Conservation (phyloP, 1,140 invertebrate genomes). For the Anagrus nilaparvatae region DNA sequence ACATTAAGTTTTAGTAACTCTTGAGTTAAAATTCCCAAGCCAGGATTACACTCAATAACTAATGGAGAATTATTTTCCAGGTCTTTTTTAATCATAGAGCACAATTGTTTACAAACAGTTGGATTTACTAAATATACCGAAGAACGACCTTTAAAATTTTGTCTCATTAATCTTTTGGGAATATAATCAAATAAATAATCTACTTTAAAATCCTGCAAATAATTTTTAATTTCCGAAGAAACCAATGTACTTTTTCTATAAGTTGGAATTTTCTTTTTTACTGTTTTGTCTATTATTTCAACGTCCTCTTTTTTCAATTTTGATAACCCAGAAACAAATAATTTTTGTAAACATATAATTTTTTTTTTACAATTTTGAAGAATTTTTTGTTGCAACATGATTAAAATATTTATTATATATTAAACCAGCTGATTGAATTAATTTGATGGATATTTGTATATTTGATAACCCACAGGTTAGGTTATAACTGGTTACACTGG, state of each 20-base stretch:
- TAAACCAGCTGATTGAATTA: too few relatives aligned
- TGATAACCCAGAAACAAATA: too few relatives aligned
- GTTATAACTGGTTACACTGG: too few relatives aligned
- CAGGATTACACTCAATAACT: conserved; percentile 28
- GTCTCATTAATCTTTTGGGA: conserved; percentile 1
- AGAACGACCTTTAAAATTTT: background rate
- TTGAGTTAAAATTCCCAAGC: conserved; percentile 26
- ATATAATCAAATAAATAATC: background rate
- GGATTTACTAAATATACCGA: conserved; percentile 17
- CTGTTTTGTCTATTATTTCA: too few relatives aligned
- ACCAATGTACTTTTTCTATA: background rate
- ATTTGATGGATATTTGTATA: too few relatives aligned
- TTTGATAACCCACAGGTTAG: too few relatives aligned
- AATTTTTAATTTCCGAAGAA: background rate
- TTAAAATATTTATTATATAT: too few relatives aligned
- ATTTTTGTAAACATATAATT: too few relatives aligned
- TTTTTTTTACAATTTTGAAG: too few relatives aligned
- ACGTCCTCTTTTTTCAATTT: too few relatives aligned
- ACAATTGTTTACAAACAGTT: conserved; percentile 14
- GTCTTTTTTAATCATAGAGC: conserved; percentile 19
- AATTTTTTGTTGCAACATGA: too few relatives aligned
- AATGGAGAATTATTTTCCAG: conserved; percentile 14
- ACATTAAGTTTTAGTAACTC: conserved; percentile 25
- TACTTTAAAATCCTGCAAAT: background rate
- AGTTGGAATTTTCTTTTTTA: too few relatives aligned